A percentile compares a stretch with the other conserved stretches of the same genome.
Evolutionary conservation across 2,113 vertebrate genomes (phyloP).

Genomic region (Pungitius pungitius): DNA sequence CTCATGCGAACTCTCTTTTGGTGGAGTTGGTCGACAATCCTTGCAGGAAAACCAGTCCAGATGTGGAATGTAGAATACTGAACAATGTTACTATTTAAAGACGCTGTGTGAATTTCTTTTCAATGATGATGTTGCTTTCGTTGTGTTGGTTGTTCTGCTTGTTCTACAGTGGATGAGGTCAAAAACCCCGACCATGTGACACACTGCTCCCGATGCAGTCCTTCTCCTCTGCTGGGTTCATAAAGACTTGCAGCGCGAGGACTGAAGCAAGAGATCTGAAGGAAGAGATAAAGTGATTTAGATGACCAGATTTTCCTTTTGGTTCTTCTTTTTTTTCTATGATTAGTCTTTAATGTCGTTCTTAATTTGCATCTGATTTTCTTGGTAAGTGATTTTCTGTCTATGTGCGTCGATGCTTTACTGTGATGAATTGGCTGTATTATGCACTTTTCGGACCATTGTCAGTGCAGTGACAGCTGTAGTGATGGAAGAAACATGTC

Average conservation of each 20-base stretch:
- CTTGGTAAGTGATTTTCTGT: conserved; percentile 67
- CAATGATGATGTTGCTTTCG: conserved; percentile 56
- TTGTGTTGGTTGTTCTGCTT: conserved; percentile 58
- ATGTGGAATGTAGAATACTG: conserved; percentile 78
- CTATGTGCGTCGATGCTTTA: conserved; percentile 70
- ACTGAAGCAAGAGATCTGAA: conserved; percentile 39
- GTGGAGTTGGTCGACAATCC: conserved; percentile 68
- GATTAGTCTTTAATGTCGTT: conserved; percentile 47
- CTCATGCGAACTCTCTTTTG: conserved; percentile 50
- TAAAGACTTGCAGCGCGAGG: conserved; percentile 34
- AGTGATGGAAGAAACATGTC: conserved; percentile 36
- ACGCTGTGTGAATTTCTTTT: conserved; percentile 56
- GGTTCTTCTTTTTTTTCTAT: conserved; percentile 38
- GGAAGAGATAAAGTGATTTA: conserved; percentile 34
- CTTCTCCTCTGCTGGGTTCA: conserved; percentile 24
- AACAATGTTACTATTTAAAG: conserved; percentile 67
- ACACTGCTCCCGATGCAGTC: conserved; percentile 31
- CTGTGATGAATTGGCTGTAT: conserved; percentile 65
- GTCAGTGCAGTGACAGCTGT: conserved; percentile 49
- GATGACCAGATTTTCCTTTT: conserved; percentile 39
- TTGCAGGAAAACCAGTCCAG: conserved; percentile 64
- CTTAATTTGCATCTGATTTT: conserved; percentile 61
- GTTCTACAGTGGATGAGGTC: conserved; percentile 32
- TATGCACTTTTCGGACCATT: conserved; percentile 63
- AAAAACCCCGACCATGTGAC: conserved; percentile 28